Conservation (phyloP, 2,888 invertebrate species). For the Stegophylla sp. region DNA sequence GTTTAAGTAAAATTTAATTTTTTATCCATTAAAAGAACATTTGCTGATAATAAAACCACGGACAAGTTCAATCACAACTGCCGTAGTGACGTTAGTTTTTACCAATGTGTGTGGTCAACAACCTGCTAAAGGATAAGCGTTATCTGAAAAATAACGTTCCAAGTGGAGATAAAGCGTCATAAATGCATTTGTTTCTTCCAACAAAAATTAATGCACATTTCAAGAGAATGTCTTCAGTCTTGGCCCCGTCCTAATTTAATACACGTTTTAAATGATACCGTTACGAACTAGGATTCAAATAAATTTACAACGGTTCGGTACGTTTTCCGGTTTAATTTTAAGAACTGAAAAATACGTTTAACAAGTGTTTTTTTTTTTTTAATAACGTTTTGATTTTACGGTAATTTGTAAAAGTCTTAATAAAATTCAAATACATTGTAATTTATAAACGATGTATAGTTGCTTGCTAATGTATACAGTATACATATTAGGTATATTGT, state of each 20-base stretch:
- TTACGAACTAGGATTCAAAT: conserved; percentile 36
- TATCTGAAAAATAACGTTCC: conserved; percentile 28
- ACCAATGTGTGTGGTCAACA: conserved; percentile 30
- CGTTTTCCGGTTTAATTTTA: conserved; percentile 57
- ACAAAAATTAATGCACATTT: conserved; percentile 29
- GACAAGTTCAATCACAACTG: not conserved
- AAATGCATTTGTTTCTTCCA: conserved; percentile 21
- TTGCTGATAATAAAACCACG: conserved; percentile 22
- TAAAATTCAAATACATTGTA: conserved; percentile 1
- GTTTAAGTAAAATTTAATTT: conserved; percentile 31
- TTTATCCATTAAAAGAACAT: conserved; percentile 21
- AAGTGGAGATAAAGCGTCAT: conserved; percentile 24
- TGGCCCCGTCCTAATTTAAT: conserved; percentile 45
- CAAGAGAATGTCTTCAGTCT: conserved; percentile 29
- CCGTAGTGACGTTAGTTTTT: conserved; percentile 32
- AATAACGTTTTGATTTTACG: conserved; percentile 16
- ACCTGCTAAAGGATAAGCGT: conserved; percentile 40
- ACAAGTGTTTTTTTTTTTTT: conserved; percentile 29
- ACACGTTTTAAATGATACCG: conserved; percentile 46
- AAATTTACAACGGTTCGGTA: conserved; percentile 56
- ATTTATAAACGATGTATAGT: too few species aligned
- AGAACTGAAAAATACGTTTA: conserved; percentile 37
- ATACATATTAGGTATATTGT: too few species aligned
- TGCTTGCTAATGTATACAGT: not conserved
- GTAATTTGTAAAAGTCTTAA: not conserved